Evolutionary conservation across 2,113 vertebrate species (phyloP).

Genomic region (Pungitius pungitius): DNA sequence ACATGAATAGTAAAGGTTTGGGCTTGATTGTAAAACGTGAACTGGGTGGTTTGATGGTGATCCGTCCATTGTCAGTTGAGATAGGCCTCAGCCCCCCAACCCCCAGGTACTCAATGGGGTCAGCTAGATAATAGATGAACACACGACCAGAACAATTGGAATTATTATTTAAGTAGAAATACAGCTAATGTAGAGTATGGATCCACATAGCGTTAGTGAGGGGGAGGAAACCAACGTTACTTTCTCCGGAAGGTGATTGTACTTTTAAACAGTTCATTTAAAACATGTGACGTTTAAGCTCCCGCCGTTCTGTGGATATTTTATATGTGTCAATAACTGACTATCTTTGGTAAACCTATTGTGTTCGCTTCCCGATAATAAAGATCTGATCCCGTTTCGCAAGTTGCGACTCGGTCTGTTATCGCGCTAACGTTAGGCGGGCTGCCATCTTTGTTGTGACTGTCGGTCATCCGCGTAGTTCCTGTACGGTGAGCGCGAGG

Average conservation of each 20-base stretch:
- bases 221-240: not conserved
- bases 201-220: no score
- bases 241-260: not conserved
- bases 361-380: no score
- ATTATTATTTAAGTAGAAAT: not conserved
- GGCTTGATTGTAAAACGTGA: not conserved
- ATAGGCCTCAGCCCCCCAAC: not conserved
- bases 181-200: no score
- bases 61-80: not conserved
- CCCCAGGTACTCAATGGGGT: not conserved
- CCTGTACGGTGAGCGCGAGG: not conserved
- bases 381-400: not conserved
- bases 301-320: not conserved
- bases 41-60: not conserved
- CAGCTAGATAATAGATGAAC: not conserved
- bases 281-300: not conserved
- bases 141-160: not conserved
- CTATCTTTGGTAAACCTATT: not conserved
- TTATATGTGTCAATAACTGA: not conserved
- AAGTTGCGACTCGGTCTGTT: not conserved
- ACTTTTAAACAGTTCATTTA: no score
- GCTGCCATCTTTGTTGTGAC: slow-evolving; percentile 5
- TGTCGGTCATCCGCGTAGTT: not conserved
- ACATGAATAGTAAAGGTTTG: not conserved
- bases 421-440: not conserved